These are phyloP conservation scores for Antennarius striatus DNA, from an alignment of 2,113 vertebrate species.

Conservation along the genomic window DNA sequence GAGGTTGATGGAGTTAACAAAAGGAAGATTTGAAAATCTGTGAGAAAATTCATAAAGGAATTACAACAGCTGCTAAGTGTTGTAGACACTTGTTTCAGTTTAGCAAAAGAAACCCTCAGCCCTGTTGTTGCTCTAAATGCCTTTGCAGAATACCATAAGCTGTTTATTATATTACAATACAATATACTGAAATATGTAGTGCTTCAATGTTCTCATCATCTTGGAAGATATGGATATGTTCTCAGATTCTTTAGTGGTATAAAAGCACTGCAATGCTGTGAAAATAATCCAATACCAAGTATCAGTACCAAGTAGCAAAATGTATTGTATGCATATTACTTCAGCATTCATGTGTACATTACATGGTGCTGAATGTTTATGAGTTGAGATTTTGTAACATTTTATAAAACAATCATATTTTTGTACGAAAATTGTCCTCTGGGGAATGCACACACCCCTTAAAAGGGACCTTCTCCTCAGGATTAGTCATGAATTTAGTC, in stretches of 20 bases:
- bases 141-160: conserved; percentile 4
- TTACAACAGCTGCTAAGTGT: conserved; percentile 1
- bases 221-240: not conserved
- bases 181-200: not conserved
- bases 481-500: no score
- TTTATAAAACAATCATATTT: no score
- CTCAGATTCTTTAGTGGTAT: no score
- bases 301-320: not conserved
- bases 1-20: no score
- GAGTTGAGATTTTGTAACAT: no score
- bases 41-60: not conserved
- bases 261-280: not conserved
- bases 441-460: no score
- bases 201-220: not conserved
- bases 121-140: not conserved
- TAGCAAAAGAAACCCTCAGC: conserved; percentile 30
- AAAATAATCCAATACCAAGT: not conserved
- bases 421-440: no score
- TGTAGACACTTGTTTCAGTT: conserved; percentile 43
- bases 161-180: not conserved
- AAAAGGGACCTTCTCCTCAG: no score
- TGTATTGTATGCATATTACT: no score
- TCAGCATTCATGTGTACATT: no score
- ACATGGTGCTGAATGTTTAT: no score
- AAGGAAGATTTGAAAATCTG: no score